Percentiles rank a stretch among this genome's conserved stretches.
Conservation (phyloP, 2,888 invertebrate species). For the Andrena minutula region DNA sequence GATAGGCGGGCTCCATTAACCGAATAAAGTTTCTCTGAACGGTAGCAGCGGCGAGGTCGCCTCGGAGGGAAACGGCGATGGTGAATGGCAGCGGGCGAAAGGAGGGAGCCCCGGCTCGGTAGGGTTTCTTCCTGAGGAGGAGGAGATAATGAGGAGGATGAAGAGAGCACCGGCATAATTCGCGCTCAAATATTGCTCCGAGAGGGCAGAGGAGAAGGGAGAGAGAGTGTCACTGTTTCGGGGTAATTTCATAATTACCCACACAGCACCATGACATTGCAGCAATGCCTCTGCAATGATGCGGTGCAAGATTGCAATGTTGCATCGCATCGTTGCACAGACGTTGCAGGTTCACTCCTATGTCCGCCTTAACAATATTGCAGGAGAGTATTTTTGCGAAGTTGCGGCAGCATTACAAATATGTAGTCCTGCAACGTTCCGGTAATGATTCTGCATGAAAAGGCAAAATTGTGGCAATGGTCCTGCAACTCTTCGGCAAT, state of each 20-base stretch:
- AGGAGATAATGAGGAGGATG: slow-evolving; percentile 75
- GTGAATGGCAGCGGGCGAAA: slow-evolving; percentile 30
- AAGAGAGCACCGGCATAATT: slow-evolving; percentile 75
- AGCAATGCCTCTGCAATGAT: too few relatives aligned
- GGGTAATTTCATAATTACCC: slow-evolving; percentile 74
- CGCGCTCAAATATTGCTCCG: slow-evolving; percentile 70
- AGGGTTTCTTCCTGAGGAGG: not conserved
- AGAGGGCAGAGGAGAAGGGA: slow-evolving; percentile 16
- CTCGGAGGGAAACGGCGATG: slow-evolving; percentile 25
- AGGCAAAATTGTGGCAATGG: too few relatives aligned
- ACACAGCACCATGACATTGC: too few relatives aligned
- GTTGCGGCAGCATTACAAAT: too few relatives aligned
- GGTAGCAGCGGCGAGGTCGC: slow-evolving; percentile 14
- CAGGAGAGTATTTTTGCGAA: too few relatives aligned
- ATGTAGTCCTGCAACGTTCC: too few relatives aligned
- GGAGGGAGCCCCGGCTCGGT: slow-evolving; percentile 3
- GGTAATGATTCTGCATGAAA: too few relatives aligned
- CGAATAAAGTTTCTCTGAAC: slow-evolving; percentile 66
- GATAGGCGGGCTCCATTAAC: slow-evolving; percentile 58
- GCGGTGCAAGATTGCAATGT: too few relatives aligned
- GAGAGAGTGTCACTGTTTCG: slow-evolving; percentile 53
- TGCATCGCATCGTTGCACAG: too few relatives aligned
- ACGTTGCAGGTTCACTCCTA: too few relatives aligned
- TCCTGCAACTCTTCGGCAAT: too few relatives aligned
- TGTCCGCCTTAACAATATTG: too few relatives aligned